Conservation (phyloP, 2,888 invertebrate species). For the Spodoptera littoralis region DNA sequence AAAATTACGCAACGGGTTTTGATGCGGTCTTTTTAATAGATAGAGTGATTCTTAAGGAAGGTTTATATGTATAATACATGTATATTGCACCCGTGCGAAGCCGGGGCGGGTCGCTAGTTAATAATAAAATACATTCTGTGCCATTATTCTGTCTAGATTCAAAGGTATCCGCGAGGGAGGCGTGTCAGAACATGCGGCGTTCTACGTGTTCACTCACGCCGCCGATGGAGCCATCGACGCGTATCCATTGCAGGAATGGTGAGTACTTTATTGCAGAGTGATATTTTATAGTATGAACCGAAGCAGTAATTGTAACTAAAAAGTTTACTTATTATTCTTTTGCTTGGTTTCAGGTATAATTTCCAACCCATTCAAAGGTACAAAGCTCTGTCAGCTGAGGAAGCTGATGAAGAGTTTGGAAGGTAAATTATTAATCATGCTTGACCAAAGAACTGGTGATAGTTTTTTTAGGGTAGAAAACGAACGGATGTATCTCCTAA, state of each 20-base stretch:
- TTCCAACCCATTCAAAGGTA: constrained; percentile 96
- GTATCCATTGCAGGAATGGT: constrained; percentile 98
- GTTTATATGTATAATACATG: too few species aligned
- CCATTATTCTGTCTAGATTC: constrained; percentile 83
- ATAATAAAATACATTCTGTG: too few species aligned
- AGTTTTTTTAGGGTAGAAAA: too few species aligned
- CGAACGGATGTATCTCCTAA: too few species aligned
- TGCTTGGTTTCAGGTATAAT: constrained; percentile 90
- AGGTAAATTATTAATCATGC: constrained; percentile 74
- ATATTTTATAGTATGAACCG: too few species aligned
- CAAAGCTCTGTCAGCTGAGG: constrained; percentile 98
- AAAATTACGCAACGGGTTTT: too few species aligned
- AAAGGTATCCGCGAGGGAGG: constrained; percentile 98
- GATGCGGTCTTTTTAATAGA: too few species aligned
- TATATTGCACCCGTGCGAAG: too few species aligned
- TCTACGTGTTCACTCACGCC: constrained; percentile 99
- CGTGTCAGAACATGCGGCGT: constrained; percentile 98
- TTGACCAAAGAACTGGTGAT: too few species aligned
- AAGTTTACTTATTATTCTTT: neutral
- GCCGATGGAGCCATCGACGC: constrained; percentile 98
- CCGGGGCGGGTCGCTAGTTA: too few species aligned
- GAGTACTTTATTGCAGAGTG: constrained; percentile 24
- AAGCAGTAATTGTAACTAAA: too few species aligned
- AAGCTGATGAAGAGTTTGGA: constrained; percentile 99
- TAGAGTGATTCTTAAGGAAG: too few species aligned